These are phyloP conservation scores for Pelvicachromis taeniatus DNA, from an alignment of 2,113 vertebrate genomes.

Conservation along the genomic window DNA sequence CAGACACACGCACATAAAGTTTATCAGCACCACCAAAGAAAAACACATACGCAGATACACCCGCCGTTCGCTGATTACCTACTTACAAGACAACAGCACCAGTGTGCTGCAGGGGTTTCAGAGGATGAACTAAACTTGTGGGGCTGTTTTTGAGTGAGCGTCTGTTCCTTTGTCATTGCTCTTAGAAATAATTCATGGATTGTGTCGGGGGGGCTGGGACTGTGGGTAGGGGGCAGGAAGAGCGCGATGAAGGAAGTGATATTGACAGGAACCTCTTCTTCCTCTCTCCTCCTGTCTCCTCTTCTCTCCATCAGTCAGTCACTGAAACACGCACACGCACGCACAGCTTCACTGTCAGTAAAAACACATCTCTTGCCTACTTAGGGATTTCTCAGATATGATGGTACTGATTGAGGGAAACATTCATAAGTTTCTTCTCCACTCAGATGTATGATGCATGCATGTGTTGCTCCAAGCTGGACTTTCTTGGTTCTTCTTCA, in stretches of 20 bases:
- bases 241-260: constrained; percentile 47
- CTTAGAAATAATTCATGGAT: constrained; percentile 53
- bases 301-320: constrained; percentile 50
- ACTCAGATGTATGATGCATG: background rate
- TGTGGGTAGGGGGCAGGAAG: background rate
- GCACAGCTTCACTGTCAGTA: background rate
- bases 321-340: background rate
- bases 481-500: background rate
- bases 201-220: background rate
- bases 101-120: background rate
- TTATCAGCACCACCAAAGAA: background rate
- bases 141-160: background rate
- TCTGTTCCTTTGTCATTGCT: constrained; percentile 37
- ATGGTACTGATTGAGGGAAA: constrained; percentile 5
- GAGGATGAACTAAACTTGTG: background rate
- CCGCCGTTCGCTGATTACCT: background rate
- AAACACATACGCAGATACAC: background rate
- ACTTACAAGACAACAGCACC: background rate
- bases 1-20: background rate
- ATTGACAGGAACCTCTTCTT: constrained; percentile 62
- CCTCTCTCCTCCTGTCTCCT: constrained; percentile 57
- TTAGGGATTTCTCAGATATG: background rate
- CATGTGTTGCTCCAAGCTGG: background rate
- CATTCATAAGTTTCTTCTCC: background rate
- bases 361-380: background rate